A percentile compares a stretch with the other conserved stretches of the same genome.
These are phyloP conservation scores for Pristiophorus japonicus DNA, from an alignment of 2,113 vertebrate species.

Conservation along the genomic window DNA sequence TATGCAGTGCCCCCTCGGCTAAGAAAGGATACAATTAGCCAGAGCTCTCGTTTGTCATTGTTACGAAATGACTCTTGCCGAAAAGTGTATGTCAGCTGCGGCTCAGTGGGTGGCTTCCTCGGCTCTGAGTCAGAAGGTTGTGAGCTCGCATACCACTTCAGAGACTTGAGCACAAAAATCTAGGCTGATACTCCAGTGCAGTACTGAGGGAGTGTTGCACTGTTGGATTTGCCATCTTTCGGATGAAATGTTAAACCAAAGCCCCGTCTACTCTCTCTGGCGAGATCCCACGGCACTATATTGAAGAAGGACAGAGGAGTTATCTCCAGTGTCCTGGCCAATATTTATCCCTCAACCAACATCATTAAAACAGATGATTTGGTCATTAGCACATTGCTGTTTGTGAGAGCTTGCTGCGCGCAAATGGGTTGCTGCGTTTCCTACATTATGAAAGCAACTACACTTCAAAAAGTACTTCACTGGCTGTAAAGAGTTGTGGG, in stretches of 20 bases:
- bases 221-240: background rate
- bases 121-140: background rate
- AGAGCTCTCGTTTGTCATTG: background rate
- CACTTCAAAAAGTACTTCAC: background rate
- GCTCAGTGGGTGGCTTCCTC: background rate
- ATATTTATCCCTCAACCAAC: background rate
- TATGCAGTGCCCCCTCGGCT: background rate
- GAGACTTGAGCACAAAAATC: background rate
- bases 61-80: background rate
- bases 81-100: background rate
- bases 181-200: background rate
- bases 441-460: background rate
- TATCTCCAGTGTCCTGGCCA: background rate
- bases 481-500: background rate
- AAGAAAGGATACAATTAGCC: background rate
- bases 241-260: background rate
- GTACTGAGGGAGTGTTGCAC: background rate
- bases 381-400: background rate
- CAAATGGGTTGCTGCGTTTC: background rate
- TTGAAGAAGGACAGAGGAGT: background rate
- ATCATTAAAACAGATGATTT: background rate
- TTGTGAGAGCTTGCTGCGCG: background rate
- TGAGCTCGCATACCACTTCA: background rate
- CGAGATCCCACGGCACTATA: background rate
- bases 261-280: background rate